Percentiles rank a stretch among this genome's conserved stretches.
These are phyloP conservation scores for Caenorhabditis sp. DNA, from an alignment of 2,888 invertebrate species.

Conservation along the genomic window DNA sequence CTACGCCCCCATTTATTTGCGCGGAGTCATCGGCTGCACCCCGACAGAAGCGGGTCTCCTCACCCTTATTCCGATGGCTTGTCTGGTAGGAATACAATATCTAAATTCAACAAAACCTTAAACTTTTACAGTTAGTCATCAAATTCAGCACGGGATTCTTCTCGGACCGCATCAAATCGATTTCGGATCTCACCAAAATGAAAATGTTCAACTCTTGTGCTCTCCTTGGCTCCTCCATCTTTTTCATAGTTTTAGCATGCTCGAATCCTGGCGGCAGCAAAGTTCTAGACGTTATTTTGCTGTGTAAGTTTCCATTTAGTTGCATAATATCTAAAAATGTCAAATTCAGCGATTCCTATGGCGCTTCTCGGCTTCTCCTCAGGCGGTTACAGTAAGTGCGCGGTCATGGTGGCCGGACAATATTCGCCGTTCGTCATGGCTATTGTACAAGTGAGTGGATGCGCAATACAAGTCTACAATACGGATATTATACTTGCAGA, in stretches of 20 bases:
- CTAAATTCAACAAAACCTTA: not conserved
- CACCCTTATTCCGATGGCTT: conserved; percentile 59
- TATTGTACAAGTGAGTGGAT: conserved; percentile 63
- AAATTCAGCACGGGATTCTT: conserved; percentile 66
- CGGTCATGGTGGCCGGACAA: conserved; percentile 69
- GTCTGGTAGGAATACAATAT: conserved; percentile 1
- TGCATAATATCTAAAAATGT: not conserved
- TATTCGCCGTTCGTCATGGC: conserved; percentile 71
- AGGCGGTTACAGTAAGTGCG: conserved; percentile 71
- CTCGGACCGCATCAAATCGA: conserved; percentile 63
- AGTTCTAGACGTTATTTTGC: conserved; percentile 56
- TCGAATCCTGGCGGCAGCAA: conserved; percentile 56
- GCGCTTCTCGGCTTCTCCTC: conserved; percentile 71
- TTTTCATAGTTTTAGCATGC: conserved; percentile 63
- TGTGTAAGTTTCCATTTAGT: conserved; percentile 39
- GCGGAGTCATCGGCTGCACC: conserved; percentile 56
- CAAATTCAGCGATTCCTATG: conserved; percentile 63
- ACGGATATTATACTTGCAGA: conserved; percentile 53
- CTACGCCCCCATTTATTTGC: conserved; percentile 64
- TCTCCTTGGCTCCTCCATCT: conserved; percentile 69
- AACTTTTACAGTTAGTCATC: conserved; percentile 45
- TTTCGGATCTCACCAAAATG: conserved; percentile 64
- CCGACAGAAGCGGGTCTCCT: conserved; percentile 61
- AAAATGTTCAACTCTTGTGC: conserved; percentile 72
- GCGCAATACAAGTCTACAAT: not conserved